Percentiles rank a stretch among this genome's conserved stretches.
Conservation (phyloP, 2,113 vertebrate genomes). For the Lathamus discolor region DNA sequence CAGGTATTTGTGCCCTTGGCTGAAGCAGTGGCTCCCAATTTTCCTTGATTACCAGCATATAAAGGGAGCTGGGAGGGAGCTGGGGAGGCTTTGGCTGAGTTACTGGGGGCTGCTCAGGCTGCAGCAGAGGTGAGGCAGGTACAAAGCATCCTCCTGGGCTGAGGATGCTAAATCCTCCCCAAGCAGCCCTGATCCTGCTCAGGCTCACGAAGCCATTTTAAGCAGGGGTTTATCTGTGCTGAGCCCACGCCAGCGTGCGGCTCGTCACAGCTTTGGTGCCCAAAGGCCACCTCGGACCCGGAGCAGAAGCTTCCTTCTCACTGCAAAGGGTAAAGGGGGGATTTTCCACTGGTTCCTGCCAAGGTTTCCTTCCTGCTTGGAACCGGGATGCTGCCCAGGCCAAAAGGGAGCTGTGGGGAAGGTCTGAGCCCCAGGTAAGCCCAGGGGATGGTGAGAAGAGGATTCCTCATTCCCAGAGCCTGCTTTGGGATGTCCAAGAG, state of each 20-base stretch:
- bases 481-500: background rate
- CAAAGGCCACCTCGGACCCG: background rate
- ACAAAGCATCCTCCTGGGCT: background rate
- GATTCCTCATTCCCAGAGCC: background rate
- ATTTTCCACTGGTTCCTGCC: accelerated
- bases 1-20: accelerated
- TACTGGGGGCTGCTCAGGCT: background rate
- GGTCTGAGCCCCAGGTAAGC: background rate
- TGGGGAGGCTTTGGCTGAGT: background rate
- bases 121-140: background rate
- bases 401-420: accelerated
- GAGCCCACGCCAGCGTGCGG: background rate
- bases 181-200: slow-evolving; percentile 53
- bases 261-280: slow-evolving; percentile 15
- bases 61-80: background rate
- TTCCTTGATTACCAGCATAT: accelerated
- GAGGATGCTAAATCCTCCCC: slow-evolving; percentile 42
- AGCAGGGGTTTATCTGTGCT: slow-evolving; percentile 26
- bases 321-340: background rate
- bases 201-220: slow-evolving; percentile 52
- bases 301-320: background rate
- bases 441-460: background rate
- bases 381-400: background rate
- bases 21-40: background rate
- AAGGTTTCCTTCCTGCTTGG: background rate